These are phyloP conservation scores for Neostethus bicornis DNA, from an alignment of 2,797 vertebrate species.

Conservation along the genomic window DNA sequence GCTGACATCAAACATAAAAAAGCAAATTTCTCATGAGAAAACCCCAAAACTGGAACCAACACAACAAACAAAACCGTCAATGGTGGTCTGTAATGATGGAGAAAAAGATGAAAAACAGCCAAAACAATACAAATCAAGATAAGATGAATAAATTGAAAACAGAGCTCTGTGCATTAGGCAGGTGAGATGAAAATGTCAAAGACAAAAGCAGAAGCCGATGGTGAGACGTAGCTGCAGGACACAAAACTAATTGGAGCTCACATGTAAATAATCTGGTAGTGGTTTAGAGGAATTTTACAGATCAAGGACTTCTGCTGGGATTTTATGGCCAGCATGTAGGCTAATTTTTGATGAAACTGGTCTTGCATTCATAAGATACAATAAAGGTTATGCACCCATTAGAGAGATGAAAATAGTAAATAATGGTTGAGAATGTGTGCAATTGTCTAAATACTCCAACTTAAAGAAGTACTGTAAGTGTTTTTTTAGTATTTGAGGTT, in stretches of 20 bases:
- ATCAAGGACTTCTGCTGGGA: constrained; percentile 1
- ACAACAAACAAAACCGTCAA: constrained; percentile 22
- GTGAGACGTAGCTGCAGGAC: constrained; percentile 32
- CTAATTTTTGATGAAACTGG: not conserved
- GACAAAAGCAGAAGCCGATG: constrained; percentile 10
- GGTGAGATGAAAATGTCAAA: constrained; percentile 5
- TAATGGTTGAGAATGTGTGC: not conserved
- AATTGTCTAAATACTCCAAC: not conserved
- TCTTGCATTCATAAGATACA: not conserved
- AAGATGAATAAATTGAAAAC: constrained; percentile 3
- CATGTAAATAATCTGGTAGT: constrained; percentile 42
- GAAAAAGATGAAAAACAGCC: constrained; percentile 15
- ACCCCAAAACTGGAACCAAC: not conserved
- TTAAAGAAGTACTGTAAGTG: too few species aligned
- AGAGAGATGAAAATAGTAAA: not conserved
- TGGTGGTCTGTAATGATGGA: constrained; percentile 1
- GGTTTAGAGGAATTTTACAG: not conserved
- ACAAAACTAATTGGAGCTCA: constrained; percentile 43
- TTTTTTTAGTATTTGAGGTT: too few species aligned
- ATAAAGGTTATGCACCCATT: not conserved
- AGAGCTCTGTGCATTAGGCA: not conserved
- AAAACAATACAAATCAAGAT: constrained; percentile 3
- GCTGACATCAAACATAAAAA: constrained; percentile 18
- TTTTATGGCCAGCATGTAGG: not conserved
- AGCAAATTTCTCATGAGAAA: constrained; percentile 5